Evolutionary conservation across 1,140 invertebrate species (phyloP).

Genomic region (Bombyx mandarina): DNA sequence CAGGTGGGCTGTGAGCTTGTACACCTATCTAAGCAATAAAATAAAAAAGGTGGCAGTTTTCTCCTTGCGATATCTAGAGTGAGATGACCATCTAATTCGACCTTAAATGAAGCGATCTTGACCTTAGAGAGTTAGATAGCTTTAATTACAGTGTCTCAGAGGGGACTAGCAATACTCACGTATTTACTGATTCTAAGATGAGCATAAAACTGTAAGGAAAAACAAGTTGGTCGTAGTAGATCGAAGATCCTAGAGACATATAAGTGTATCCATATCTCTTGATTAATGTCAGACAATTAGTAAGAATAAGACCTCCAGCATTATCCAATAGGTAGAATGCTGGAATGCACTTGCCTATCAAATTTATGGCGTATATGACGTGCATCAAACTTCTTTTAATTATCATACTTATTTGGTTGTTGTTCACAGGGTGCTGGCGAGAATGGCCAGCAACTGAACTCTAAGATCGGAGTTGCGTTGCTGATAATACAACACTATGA

Average conservation of each 20-base stretch:
- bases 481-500: conserved; percentile 76
- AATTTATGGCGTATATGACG: background rate
- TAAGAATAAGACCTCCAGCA: background rate
- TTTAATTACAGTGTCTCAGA: too few relatives aligned
- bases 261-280: too few relatives aligned
- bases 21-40: background rate
- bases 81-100: too few relatives aligned
- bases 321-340: background rate
- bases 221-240: too few relatives aligned
- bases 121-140: too few relatives aligned
- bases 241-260: too few relatives aligned
- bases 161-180: background rate
- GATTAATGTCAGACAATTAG: too few relatives aligned
- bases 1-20: too few relatives aligned
- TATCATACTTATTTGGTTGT: conserved; percentile 9
- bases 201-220: background rate
- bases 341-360: background rate
- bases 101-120: too few relatives aligned
- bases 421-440: conserved; percentile 20
- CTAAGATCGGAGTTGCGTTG: conserved; percentile 12
- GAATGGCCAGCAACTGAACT: conserved; percentile 32
- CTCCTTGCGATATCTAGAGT: too few relatives aligned
- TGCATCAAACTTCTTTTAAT: background rate
- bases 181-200: background rate
- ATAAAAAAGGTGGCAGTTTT: too few relatives aligned